A percentile compares a stretch with the other conserved stretches of the same genome.
phyloP scores from a whole-genome alignment of 2,113 vertebrate genomes.

The human region DNA sequence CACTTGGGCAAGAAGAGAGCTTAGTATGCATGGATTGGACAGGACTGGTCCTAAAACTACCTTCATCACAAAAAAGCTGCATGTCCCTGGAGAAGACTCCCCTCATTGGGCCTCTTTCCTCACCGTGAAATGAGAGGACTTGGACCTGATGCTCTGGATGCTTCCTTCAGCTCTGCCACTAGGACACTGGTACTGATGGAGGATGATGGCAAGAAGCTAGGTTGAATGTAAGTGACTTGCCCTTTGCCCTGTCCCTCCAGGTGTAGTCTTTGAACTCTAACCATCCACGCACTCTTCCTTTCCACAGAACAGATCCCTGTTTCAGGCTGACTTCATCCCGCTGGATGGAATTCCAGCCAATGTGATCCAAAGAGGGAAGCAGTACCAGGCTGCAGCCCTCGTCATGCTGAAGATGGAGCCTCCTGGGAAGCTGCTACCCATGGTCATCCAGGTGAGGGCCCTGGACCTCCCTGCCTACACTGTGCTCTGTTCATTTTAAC shows the following conservation, averaged over 20 bases:
- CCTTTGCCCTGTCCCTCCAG: too few relatives aligned
- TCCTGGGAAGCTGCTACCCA: background rate
- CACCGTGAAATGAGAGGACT: background rate
- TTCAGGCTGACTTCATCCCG: too few relatives aligned
- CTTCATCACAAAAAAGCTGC: background rate
- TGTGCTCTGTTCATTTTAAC: too few relatives aligned
- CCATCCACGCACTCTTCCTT: too few relatives aligned
- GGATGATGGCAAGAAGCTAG: background rate
- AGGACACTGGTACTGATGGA: background rate
- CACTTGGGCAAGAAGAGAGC: background rate
- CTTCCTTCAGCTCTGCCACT: background rate
- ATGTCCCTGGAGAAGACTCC: background rate
- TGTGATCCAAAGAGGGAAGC: too few relatives aligned
- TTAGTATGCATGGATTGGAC: background rate
- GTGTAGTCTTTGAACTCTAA: too few relatives aligned
- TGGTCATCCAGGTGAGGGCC: background rate
- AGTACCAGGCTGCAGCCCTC: too few relatives aligned
- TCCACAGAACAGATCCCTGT: too few relatives aligned
- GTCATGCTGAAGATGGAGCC: background rate
- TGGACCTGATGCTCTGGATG: background rate
- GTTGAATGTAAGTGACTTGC: background rate
- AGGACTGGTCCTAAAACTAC: background rate
- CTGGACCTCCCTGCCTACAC: too few relatives aligned
- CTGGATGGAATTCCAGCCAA: too few relatives aligned
- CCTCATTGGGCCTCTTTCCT: background rate